Conservation (phyloP, 2,113 vertebrate genomes). For the Colinus virginianus region DNA sequence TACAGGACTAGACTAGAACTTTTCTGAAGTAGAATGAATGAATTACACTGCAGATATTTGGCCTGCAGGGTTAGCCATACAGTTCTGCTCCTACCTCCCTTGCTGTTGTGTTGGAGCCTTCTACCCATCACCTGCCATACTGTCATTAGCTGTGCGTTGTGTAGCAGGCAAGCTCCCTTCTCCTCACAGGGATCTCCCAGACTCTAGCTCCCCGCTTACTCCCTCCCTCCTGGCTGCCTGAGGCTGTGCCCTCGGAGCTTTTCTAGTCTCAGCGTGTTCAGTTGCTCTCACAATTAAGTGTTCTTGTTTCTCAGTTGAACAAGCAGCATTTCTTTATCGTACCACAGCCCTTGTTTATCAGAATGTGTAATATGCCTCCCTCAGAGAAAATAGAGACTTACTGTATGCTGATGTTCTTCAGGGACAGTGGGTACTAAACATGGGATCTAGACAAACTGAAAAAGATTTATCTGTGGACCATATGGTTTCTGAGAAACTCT, state of each 20-base stretch:
- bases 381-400: not conserved
- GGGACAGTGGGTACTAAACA: not conserved
- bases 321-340: not conserved
- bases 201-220: not conserved
- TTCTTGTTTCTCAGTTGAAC: not conserved
- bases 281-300: not conserved
- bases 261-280: not conserved
- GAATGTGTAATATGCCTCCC: not conserved
- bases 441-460: not conserved
- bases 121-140: fast-evolving
- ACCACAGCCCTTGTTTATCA: not conserved
- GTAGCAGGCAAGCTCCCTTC: not conserved
- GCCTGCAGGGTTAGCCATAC: not conserved
- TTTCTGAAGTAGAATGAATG: not conserved
- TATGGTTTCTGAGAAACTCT: not conserved
- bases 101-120: not conserved
- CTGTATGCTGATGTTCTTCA: not conserved
- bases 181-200: not conserved
- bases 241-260: not conserved
- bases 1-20: not conserved
- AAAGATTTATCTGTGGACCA: not conserved
- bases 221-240: not conserved
- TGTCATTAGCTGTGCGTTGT: not conserved
- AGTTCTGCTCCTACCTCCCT: fast-evolving
- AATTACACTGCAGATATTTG: not conserved